Evolutionary conservation across 2,888 invertebrate genomes (phyloP).

Genomic region (Dascillus cervinus): DNA sequence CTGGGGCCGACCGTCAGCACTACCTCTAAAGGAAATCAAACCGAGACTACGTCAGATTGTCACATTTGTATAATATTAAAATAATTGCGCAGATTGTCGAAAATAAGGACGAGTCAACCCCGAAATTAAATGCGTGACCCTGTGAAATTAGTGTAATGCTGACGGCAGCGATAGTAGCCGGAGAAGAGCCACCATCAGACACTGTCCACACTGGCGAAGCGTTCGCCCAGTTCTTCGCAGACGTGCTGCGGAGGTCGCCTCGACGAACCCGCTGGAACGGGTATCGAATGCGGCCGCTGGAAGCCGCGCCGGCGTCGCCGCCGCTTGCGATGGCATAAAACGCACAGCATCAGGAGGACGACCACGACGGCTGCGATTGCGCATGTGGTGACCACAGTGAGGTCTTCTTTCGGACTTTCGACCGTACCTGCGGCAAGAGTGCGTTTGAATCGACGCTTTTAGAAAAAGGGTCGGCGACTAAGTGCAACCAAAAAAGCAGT

Average conservation of each 20-base stretch:
- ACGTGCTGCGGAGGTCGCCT: slow-evolving; percentile 43
- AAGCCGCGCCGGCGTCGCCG: slow-evolving; percentile 41
- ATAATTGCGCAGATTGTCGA: no score
- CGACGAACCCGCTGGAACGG: slow-evolving; percentile 34
- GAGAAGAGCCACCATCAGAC: slow-evolving; percentile 44
- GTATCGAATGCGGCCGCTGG: slow-evolving; percentile 39
- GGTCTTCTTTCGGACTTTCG: slow-evolving; percentile 35
- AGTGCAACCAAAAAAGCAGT: no score
- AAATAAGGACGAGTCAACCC: no score
- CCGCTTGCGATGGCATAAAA: slow-evolving; percentile 50
- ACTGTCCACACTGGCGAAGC: slow-evolving; percentile 50
- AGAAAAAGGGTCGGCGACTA: no score
- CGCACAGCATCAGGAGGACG: slow-evolving; percentile 41
- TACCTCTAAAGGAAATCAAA: no score
- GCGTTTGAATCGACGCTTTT: background rate
- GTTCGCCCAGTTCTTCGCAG: slow-evolving; percentile 50
- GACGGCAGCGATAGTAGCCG: slow-evolving; percentile 25
- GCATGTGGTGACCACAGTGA: slow-evolving; percentile 33
- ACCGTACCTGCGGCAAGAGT: slow-evolving; percentile 34
- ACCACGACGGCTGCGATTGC: slow-evolving; percentile 42
- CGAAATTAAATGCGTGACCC: slow-evolving; percentile 34
- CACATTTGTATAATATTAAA: no score
- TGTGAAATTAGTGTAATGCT: slow-evolving; percentile 34
- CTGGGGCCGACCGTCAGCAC: slow-evolving; percentile 33
- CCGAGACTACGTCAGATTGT: no score